Evolutionary conservation across 2,797 vertebrate species (phyloP), one percentile per base, ranked within the genome.

Genomic region (Phrynocephalus guinanensis): DNA sequence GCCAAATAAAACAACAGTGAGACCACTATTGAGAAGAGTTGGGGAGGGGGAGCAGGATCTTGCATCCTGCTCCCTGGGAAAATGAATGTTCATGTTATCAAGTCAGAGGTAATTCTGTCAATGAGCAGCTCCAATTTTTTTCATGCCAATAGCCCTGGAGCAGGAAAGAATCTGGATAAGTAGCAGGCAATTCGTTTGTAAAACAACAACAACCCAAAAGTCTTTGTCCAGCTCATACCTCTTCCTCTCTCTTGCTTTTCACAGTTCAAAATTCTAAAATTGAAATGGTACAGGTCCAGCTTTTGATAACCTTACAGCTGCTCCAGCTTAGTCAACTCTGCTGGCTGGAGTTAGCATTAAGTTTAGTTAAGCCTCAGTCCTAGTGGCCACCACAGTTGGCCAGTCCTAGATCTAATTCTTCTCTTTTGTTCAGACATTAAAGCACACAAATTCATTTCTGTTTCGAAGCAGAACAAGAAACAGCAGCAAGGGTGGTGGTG

Each of bases 221-320:
- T 82, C 91, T 5, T 81, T 91, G 89, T 13, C 92, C 91, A 84
- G 82, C 91, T 33, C 26, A 50, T 22, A 66, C 30, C 8, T 80
- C 38, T 60, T 66, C 63, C 72, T 33, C 50, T 1, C 9, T 83
- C 44, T 44, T 10, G 1, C 63, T 60, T 24, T 33, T 33, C n/a
- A 16, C 3, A 86, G 56, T 92, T 92, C 85, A 91, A 92, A 92
- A 92, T 90, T 90, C 80, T 63, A 0, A 86, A 94, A 92, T 0
- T 28, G 93, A 92, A 81, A 86, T 1, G 44, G 84, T 87, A 88
- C 91, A 85, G 91, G 76, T 93, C 94, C 94, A 88, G 48, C 68
- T 38, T 80, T 90, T 82, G 66, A 6, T 90, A 93, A 89, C 71
- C 92, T 70, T 0, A 75, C 89, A 92, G 94, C 96, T 96, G 96